Evolutionary conservation across 2,113 vertebrate species (phyloP).

Genomic region (Gracilinanus agilis): DNA sequence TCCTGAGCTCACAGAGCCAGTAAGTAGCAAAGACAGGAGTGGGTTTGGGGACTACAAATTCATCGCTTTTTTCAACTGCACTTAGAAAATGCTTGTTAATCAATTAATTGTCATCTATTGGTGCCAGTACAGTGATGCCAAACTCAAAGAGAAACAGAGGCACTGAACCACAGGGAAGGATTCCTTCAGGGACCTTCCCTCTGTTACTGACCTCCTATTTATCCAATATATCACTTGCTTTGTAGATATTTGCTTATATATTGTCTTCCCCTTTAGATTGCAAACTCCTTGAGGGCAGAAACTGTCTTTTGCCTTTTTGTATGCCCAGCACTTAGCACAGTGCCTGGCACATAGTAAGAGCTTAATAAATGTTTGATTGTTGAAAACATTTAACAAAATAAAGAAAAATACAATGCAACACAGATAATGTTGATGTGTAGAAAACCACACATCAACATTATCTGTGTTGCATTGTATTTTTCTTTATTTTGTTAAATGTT

Average conservation of each 20-base stretch:
- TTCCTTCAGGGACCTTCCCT: not conserved
- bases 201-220: not conserved
- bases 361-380: not conserved
- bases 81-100: not conserved
- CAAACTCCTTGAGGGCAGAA: not conserved
- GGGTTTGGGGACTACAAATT: not conserved
- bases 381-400: too few species aligned
- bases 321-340: not conserved
- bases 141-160: too few species aligned
- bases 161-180: not conserved
- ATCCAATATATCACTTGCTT: not conserved
- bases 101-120: not conserved
- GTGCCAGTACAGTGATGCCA: too few species aligned
- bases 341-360: not conserved
- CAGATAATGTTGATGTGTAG: not conserved
- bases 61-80: not conserved
- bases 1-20: not conserved
- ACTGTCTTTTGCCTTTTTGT: not conserved
- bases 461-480: not conserved
- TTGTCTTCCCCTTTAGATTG: not conserved
- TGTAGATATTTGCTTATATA: not conserved
- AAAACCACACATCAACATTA: not conserved
- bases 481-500: not conserved
- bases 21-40: not conserved
- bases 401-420: too few species aligned